Base-by-base conservation (phyloP, 2,113 vertebrate species). In the Bujurquina vittata region DNA sequence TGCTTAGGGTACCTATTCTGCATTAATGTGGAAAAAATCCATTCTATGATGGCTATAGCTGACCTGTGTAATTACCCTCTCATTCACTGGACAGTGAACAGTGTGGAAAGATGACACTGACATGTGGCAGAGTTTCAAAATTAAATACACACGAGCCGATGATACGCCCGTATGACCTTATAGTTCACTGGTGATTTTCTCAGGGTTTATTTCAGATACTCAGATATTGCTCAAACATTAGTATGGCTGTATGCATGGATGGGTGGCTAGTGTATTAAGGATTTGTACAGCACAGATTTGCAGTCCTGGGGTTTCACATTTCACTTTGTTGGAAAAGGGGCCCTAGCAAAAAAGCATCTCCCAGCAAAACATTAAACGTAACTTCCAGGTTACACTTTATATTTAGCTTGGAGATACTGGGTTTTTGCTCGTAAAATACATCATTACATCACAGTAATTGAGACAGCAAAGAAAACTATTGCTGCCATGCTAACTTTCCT, bases 1-100 rank as follows among this genome's bases (percentile, higher is more conserved):
- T 31, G 11, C 23, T 59, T 7, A 20, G 31, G 62, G 20, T 43
- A 40, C 40, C 54, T 22, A 61, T 23, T 74, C 31, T 55, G 26
- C 52, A 65, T 37, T 84, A 15, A 58, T 55, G 54, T 49, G 4
- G 43, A 76, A 75, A 74, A 69, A 72, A 80, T 80, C 26, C 15
- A 59, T 77, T 26, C 18, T 40, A 52, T 7, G 1, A 26, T 17
- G 18, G 15, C 57, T 67, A n/a, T n/a, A 43, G 55, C 46, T 57
- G 40, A 35, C 26, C 7, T 6, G 54, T 54, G 18, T 60, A 77
- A 56, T 52, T 58, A 73, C 52, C 54, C 77, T 75, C 31, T 62
- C 72, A 75, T 62, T 40, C 35, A 77, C 3, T 82, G n/a, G 29
- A 56, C 33, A 31, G n/a, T 20, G 40, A 79, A 11, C 57, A 57